Conservation (phyloP, 2,113 vertebrate genomes). For the Burhinus bistriatus region DNA sequence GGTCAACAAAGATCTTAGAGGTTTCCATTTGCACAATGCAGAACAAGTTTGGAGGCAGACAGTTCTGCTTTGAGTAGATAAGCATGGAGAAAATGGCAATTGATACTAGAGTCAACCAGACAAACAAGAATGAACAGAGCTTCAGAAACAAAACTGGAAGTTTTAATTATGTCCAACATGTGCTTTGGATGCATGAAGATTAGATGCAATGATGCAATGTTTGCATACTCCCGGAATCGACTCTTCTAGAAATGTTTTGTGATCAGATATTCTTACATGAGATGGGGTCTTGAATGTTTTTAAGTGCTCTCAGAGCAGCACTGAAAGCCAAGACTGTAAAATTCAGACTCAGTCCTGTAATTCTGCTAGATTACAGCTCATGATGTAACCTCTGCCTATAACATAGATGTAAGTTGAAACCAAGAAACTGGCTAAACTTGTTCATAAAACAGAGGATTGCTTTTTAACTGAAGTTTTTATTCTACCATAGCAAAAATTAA, state of each 20-base stretch:
- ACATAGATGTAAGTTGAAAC: neutral
- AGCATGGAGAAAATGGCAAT: neutral
- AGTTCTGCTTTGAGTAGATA: neutral
- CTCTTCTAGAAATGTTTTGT: neutral
- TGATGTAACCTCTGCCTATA: neutral
- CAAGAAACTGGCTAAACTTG: neutral
- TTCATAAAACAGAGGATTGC: neutral
- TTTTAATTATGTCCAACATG: neutral
- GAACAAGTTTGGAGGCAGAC: neutral
- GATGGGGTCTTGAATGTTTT: neutral
- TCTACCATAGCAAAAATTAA: neutral
- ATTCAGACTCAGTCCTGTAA: neutral
- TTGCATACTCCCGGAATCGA: accelerated
- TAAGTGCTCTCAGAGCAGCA: neutral
- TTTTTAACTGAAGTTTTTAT: neutral
- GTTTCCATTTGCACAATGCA: neutral
- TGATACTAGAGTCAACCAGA: neutral
- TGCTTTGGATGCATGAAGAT: neutral
- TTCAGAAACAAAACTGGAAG: neutral
- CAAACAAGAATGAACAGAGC: neutral
- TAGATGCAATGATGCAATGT: neutral
- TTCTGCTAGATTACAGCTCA: neutral
- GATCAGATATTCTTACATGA: neutral
- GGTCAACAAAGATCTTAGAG: neutral
- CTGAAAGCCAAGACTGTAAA: neutral